Evolutionary conservation across 1,140 invertebrate genomes (phyloP), one percentile per base, ranked within the genome.

Genomic region (Cyrtorhinus lividipennis): DNA sequence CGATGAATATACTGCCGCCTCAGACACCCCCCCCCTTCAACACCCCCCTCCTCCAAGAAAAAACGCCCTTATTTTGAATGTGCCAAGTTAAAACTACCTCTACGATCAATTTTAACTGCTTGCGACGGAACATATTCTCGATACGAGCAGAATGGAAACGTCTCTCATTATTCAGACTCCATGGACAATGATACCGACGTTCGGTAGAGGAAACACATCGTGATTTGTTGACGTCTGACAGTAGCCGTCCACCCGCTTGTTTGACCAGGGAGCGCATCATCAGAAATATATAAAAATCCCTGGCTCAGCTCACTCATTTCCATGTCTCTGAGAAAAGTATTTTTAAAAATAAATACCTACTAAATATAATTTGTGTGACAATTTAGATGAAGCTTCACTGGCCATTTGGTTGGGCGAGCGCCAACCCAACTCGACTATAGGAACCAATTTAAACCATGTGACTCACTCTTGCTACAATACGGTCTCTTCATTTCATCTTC

Each of bases 321-420:
- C 48, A 53, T 22, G 48, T 53, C 48, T 15, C 48, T 20, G 48
- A 12, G 48, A 22, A 53, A 12, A 53, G 48, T 53, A 15, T 53
- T 53, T 53, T 53, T 53, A 53, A 53, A 53, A 53, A 53, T 53
- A 53, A 53, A 53, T 53, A 53, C 48, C 48, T 53, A 53, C 48
- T 53, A 53, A 53, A 53, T 53, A 53, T 53, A 53, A 53, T 53
- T 53, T 53, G 48, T 53, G 48, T 53, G 48, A 53, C 48, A 53
- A 53, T 53, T 53, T 53, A 53, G 48, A 53, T 53, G 20, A 53
- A 53, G 48, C 48, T 53, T 53, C 48, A 53, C 48, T 53, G 48
- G 48, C 20, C 48, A 53, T 53, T 53, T 53, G 48, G 48, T 53
- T 53, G 48, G 48, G 20, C 48, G 48, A 20, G 48, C 5, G 12